Conservation (phyloP, 2,888 invertebrate genomes). For the Chironomus tentans region DNA sequence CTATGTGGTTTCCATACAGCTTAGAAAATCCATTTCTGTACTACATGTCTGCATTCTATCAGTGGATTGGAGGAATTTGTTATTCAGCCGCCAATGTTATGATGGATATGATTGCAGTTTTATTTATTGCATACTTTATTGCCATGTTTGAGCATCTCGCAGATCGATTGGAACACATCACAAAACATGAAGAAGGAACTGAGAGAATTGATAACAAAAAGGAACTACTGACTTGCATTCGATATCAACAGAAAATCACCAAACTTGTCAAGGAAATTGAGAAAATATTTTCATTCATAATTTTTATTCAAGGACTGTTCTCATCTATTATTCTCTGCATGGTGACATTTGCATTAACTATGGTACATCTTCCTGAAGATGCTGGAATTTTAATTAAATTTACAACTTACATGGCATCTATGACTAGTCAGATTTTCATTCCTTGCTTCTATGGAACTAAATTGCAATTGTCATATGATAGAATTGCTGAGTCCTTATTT, state of each 20-base stretch:
- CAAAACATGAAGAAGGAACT: background rate
- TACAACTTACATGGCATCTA: background rate
- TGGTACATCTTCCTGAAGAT: background rate
- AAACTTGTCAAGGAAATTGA: background rate
- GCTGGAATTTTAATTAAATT: background rate
- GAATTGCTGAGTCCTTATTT: background rate
- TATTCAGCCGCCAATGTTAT: background rate
- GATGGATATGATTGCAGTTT: background rate
- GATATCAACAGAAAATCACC: background rate
- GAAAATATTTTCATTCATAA: background rate
- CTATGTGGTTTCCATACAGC: background rate
- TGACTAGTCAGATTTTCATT: background rate
- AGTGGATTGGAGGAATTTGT: background rate
- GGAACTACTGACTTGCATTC: background rate
- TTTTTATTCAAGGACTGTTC: background rate
- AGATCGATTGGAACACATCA: background rate
- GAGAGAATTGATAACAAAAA: background rate
- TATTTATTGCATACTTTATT: background rate
- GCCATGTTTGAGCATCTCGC: background rate
- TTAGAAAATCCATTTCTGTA: background rate
- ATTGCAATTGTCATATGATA: background rate
- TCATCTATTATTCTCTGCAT: background rate
- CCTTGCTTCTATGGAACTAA: slow-evolving; percentile 9
- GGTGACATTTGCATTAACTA: background rate
- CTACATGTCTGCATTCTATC: background rate